Percentiles rank a stretch among this genome's conserved stretches.
phyloP scores from a whole-genome alignment of 2,797 vertebrate genomes.

The Echiichthys vipera region DNA sequence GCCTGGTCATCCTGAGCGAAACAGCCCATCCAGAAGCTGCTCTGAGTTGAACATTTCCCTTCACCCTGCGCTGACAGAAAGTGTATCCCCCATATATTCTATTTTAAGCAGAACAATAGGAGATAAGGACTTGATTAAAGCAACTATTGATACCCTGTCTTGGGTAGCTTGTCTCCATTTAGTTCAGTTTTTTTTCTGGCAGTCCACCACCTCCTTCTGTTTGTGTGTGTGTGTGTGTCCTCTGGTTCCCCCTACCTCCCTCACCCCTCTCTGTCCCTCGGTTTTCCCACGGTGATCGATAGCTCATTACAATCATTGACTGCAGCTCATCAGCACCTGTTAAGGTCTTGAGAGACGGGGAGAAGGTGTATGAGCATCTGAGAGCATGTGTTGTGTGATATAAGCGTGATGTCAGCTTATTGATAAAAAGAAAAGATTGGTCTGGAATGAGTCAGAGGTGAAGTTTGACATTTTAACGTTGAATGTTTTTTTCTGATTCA shows the following conservation, averaged over 20 bases:
- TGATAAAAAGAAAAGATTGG: slow-evolving; percentile 60
- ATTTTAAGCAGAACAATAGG: slow-evolving; percentile 64
- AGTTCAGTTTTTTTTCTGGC: slow-evolving; percentile 60
- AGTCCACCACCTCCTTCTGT: slow-evolving; percentile 50
- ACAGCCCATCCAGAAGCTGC: slow-evolving; percentile 29
- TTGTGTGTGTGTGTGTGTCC: slow-evolving; percentile 72
- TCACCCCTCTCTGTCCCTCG: slow-evolving; percentile 79
- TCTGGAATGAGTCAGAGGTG: slow-evolving; percentile 49
- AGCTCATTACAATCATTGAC: slow-evolving; percentile 87
- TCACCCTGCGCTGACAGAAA: slow-evolving; percentile 28
- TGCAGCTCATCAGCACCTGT: slow-evolving; percentile 85
- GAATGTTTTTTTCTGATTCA: slow-evolving; percentile 62
- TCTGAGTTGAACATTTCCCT: slow-evolving; percentile 24
- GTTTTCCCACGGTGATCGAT: slow-evolving; percentile 87
- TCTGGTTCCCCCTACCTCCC: slow-evolving; percentile 76
- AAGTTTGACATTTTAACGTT: slow-evolving; percentile 61
- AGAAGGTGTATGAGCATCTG: slow-evolving; percentile 58
- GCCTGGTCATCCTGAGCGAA: slow-evolving; percentile 72
- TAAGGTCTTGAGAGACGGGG: slow-evolving; percentile 77
- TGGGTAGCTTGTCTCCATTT: slow-evolving; percentile 71
- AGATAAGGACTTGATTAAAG: slow-evolving; percentile 78
- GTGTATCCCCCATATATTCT: slow-evolving; percentile 46
- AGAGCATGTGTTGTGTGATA: slow-evolving; percentile 35
- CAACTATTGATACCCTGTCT: slow-evolving; percentile 77
- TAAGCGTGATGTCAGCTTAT: slow-evolving; percentile 48